Evolutionary conservation across 2,797 vertebrate species (phyloP), one percentile per base, ranked within the genome.

Genomic region (Esox lucius): DNA sequence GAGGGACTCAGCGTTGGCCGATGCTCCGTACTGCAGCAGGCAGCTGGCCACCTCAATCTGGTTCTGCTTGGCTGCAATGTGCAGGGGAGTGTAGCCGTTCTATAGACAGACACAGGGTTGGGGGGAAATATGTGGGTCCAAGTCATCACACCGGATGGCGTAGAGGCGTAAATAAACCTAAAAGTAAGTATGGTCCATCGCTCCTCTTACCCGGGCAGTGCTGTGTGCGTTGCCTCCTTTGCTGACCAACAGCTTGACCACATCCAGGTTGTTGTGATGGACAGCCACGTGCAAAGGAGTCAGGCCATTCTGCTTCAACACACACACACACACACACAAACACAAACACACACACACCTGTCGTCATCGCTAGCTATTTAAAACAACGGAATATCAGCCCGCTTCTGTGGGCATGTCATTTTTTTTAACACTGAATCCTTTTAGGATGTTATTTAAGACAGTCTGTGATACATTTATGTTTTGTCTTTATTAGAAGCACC

Each of bases 11-110:
- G 94, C 87, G 0, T 99, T 99, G 0, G 97, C 93, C 0, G 95
- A 96, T 0, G 95, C 98, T 1, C 97, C 97, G 0, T 96, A 95
- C 87, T 98, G 96, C 86, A 99, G 94, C 79, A 99, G 92, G 64
- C 93, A 95, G 86, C 92, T 92, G 78, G 96, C 96, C 84, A 97
- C 96, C 82, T 99, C 98, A 84, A 97, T 88, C 87, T 99, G 98
- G 92, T 98, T 98, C 93, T 99, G 97, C 86, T 97, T 98, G 88
- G 97, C 96, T 0, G 98, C 98, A 0, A 99, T 97, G 91, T 99
- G 98, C 84, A 99, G 87, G 6, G 98, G 94, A 0, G 96, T 98
- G 91, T 98, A 99, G 74, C 98, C 98, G 0, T 99, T 99, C 98
- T 99, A 92, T 1, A 61, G 6, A 84, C 9, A 69, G 42, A 73